phyloP scores from a whole-genome alignment of 2,113 vertebrate genomes.

The Tylochromis polylepis region DNA sequence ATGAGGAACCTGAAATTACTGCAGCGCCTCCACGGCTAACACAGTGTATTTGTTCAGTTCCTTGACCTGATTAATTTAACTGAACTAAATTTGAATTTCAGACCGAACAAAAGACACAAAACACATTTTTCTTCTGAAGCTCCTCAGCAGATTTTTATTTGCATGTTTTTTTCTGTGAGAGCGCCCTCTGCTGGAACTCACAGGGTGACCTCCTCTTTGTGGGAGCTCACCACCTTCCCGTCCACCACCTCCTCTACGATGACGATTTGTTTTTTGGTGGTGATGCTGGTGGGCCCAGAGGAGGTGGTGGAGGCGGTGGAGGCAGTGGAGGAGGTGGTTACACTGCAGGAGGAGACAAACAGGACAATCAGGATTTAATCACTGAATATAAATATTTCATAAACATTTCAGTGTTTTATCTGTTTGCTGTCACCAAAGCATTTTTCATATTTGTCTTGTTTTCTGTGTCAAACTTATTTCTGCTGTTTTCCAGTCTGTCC shows the following conservation, averaged over 20 bases:
- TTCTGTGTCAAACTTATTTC: too few species aligned
- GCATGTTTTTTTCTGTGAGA: neutral
- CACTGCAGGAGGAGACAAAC: neutral
- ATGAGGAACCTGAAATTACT: neutral
- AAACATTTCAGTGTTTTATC: neutral
- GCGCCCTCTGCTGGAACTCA: neutral
- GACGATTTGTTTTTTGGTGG: neutral
- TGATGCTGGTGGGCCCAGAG: neutral
- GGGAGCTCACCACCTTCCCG: conserved; percentile 35
- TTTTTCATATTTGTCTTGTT: neutral
- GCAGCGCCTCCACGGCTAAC: neutral
- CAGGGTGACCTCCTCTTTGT: neutral
- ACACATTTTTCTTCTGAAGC: neutral
- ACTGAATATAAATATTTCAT: neutral
- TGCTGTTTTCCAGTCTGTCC: neutral
- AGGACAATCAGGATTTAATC: neutral
- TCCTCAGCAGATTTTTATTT: neutral
- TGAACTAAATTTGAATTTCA: neutral
- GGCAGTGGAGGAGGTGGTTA: neutral
- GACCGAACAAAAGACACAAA: neutral
- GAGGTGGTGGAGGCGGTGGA: neutral
- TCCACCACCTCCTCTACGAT: conserved; percentile 10
- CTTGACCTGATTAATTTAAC: neutral
- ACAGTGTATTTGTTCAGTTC: neutral
- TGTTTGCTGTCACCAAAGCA: neutral